Percentiles rank a stretch among this genome's conserved stretches.
Conservation (phyloP, 2,113 vertebrate genomes). For the Bettongia penicillata region DNA sequence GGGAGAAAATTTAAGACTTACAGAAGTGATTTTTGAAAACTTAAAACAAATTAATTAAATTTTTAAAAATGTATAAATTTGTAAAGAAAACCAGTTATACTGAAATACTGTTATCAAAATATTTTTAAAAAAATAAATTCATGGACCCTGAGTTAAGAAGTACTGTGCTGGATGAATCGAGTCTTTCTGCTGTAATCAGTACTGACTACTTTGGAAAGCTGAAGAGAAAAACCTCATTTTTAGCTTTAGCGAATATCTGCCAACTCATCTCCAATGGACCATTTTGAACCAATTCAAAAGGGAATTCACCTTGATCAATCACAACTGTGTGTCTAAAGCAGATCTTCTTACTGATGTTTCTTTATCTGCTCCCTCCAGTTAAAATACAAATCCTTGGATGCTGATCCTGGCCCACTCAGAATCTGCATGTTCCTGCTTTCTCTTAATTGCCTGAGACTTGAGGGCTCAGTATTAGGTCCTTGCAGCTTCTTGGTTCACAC, state of each 20-base stretch:
- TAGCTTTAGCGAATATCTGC: background rate
- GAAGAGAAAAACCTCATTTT: background rate
- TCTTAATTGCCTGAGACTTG: background rate
- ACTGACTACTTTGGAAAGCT: background rate
- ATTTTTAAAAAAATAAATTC: background rate
- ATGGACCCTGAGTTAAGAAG: background rate
- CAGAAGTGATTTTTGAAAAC: too few species aligned
- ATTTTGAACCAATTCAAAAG: background rate
- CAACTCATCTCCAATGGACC: background rate
- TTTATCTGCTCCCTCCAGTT: background rate
- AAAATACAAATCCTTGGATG: background rate
- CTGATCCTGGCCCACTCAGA: background rate
- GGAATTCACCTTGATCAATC: background rate
- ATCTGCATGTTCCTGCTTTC: background rate
- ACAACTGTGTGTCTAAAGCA: background rate
- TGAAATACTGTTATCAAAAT: background rate
- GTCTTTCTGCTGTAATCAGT: background rate
- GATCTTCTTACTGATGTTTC: background rate
- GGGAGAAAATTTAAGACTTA: too few species aligned
- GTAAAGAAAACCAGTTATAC: background rate
- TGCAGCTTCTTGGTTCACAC: background rate
- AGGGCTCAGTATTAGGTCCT: background rate
- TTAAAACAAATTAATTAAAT: too few species aligned
- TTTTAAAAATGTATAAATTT: background rate
- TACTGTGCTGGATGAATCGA: background rate